Evolutionary conservation across 2,797 vertebrate species (phyloP), one percentile per base, ranked within the genome.

Genomic region (Melanotaenia pygmaea): DNA sequence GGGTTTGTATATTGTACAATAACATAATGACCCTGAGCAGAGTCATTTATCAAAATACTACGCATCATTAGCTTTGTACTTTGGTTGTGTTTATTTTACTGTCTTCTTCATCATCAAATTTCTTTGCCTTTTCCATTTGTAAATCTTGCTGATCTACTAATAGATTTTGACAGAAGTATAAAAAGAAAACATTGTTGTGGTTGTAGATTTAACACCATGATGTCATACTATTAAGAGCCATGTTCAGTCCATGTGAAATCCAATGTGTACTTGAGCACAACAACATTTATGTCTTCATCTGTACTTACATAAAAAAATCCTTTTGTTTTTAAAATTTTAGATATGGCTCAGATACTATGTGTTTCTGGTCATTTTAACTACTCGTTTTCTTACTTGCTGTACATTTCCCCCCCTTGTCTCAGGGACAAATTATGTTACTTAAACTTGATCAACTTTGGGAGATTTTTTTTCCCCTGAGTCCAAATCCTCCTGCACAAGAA

Each of bases 111-210:
- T n/a, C 3, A 47, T 20, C n/a, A n/a, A 20, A n/a, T 47, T n/a
- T 18, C 40, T 20, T 45, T 20, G 43, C 6, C 18, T 5, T 45
- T 45, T 20, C 20, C 45, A n/a, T 45, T 45, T 20, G 6, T 20
- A 45, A 45, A 45, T 5, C 18, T 22, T 59, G 57, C 9, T 34
- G 18, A 32, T 11, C 4, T 32, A n/a, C 28, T 7, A 32, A 13
- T 51, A 64, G n/a, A 24, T 64, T 51, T 37, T 26, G 32, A 10
- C 6, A 34, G 13, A 14, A 35, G 32, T 35, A 51, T 51, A 26
- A 35, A 62, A 62, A 54, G 38, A 56, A 70, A 61, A 54, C 20
- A 30, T 35, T 20, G 35, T 14, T 61, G n/a, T 34, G 20, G 28
- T 18, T 43, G 16, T 26, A 22, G 22, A 2, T 32, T 32, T 24